Base-by-base conservation (phyloP, 2,888 invertebrate genomes). In the Trissolcus japonicus region DNA sequence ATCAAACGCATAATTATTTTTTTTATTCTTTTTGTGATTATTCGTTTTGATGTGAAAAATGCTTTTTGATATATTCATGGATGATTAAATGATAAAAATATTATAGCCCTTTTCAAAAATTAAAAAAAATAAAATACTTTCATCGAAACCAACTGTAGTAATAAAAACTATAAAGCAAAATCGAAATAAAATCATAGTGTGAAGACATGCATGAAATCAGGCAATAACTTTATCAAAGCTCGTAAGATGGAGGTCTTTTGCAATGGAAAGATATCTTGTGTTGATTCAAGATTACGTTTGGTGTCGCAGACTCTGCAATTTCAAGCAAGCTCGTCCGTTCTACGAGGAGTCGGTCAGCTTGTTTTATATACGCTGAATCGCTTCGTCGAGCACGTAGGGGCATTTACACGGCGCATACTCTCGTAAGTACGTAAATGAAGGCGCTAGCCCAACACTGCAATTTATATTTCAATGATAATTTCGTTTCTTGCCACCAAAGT, bases 361-460 rank as follows among this genome's bases (percentile, higher is more conserved):
- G 83, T 87, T 88, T 87, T 87, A 86, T 87, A 88, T 87, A 86
- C 86, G 87, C 87, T 87, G 88, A 88, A 86, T 88, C 84, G 86
- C 82, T 83, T 63, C 72, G 79, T 79, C 81, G 82, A 83, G 88
- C 87, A 87, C 85, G 86, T 87, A 87, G 85, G 82, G 81, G 83
- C 86, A 85, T 87, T 87, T 86, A 85, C 84, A 84, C 83, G 84
- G 79, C 60, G 79, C 81, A 82, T 82, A 84, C 16, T 16, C 71
- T 78, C 81, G 78, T 81, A 84, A 81, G 82, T 83, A 81, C 81
- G 80, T 79, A 79, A 81, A 82, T 75, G 81, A 73, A 73, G 68
- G 65, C 43, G 69, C 75, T 55, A 25, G 41, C 14, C 46, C 65
- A 17, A 67, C 60, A 65, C 51, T 48, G 68, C 74, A 66, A 73